Conservation (phyloP, 2,888 invertebrate genomes). For the Ormyrus rosae region DNA sequence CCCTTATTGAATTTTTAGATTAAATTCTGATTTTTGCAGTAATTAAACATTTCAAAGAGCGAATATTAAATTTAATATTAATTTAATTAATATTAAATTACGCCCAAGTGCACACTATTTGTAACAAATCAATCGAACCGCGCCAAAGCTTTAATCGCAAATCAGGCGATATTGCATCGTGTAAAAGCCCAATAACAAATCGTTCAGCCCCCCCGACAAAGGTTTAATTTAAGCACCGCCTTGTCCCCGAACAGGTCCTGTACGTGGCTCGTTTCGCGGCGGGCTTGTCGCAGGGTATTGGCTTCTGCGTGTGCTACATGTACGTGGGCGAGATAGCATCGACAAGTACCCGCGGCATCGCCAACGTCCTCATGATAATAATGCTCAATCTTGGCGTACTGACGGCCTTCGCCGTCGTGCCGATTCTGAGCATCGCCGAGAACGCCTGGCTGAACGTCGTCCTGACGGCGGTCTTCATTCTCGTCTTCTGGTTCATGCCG, state of each 20-base stretch:
- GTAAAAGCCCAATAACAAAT: not conserved
- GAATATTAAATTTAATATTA: too few relatives aligned
- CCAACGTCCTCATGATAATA: constrained; percentile 78
- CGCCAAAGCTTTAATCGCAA: too few relatives aligned
- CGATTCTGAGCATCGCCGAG: constrained; percentile 62
- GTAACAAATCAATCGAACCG: too few relatives aligned
- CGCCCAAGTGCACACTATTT: too few relatives aligned
- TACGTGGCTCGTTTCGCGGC: constrained; percentile 62
- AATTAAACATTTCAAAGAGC: too few relatives aligned
- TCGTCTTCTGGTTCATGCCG: constrained; percentile 75
- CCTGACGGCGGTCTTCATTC: constrained; percentile 69
- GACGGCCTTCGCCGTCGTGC: constrained; percentile 64
- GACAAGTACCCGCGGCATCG: constrained; percentile 77
- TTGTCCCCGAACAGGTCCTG: constrained; percentile 60
- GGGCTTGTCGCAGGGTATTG: constrained; percentile 61
- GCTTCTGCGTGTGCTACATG: constrained; percentile 60
- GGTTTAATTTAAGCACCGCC: not conserved
- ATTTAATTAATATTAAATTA: too few relatives aligned
- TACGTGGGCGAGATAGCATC: constrained; percentile 67
- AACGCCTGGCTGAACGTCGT: constrained; percentile 67
- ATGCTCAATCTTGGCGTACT: constrained; percentile 74
- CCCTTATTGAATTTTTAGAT: too few relatives aligned
- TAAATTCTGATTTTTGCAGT: too few relatives aligned
- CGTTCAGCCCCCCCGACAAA: too few relatives aligned
- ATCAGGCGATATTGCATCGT: too few relatives aligned